phyloP scores from a whole-genome alignment of 2,113 vertebrate genomes.

The Baryphthengus martii region DNA sequence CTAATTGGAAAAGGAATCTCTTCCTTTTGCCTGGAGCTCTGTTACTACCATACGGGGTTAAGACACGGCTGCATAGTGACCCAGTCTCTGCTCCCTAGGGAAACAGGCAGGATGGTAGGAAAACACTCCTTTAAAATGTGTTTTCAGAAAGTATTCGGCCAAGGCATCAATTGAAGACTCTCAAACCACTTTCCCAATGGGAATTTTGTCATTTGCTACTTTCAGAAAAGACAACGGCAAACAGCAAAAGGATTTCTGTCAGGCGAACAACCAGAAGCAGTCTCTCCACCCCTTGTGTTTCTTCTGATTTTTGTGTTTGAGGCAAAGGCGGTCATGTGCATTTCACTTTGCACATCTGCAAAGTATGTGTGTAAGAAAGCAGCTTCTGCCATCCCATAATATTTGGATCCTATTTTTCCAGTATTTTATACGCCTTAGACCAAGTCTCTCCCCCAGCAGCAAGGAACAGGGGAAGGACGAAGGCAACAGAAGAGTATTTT shows the following conservation, averaged over 20 bases:
- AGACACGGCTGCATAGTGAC: neutral
- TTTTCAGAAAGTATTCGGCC: neutral
- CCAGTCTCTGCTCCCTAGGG: neutral
- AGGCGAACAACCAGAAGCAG: neutral
- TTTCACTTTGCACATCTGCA: neutral
- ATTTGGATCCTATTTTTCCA: neutral
- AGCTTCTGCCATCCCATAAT: neutral
- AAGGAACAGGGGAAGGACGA: neutral
- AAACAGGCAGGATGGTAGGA: neutral
- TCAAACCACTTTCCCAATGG: neutral
- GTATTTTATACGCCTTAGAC: neutral
- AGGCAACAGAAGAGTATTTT: constrained; percentile 7
- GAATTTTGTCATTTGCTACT: neutral
- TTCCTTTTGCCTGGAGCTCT: neutral
- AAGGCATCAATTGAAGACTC: neutral
- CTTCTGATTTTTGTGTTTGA: neutral
- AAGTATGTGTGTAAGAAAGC: neutral
- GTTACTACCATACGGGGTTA: neutral
- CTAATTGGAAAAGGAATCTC: neutral
- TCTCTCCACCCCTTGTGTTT: neutral
- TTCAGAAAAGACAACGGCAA: neutral
- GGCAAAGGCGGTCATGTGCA: neutral
- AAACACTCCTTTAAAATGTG: neutral
- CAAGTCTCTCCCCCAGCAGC: neutral
- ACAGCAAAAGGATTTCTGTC: neutral